A percentile compares a stretch with the other conserved stretches of the same genome.
Conservation (phyloP, 1,140 invertebrate species). For the Ips typographus region DNA sequence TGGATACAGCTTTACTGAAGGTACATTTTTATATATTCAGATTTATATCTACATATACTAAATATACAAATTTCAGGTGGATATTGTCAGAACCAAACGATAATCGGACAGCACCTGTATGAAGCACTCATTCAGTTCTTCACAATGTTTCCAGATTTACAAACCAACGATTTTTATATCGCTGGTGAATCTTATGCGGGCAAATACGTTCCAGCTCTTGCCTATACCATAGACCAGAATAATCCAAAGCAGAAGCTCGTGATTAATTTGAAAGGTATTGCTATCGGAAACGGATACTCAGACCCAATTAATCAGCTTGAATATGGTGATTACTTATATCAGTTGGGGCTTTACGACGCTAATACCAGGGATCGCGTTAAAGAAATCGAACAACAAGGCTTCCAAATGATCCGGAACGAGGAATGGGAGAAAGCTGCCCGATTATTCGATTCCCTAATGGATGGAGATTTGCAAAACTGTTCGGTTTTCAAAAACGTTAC, state of each 20-base stretch:
- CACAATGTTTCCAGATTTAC: conserved; percentile 68
- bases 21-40: too few species aligned
- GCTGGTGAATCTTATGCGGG: conserved; percentile 87
- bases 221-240: conserved; percentile 70
- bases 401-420: conserved; percentile 60
- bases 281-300: conserved; percentile 81
- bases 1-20: conserved; percentile 72
- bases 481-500: conserved; percentile 55
- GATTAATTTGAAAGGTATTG: conserved; percentile 69
- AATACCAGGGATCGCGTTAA: conserved; percentile 60
- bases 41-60: too few species aligned
- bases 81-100: conserved; percentile 66
- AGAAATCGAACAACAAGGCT: conserved; percentile 57
- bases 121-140: conserved; percentile 70
- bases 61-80: conserved; percentile 46
- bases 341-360: conserved; percentile 72
- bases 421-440: conserved; percentile 64
- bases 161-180: conserved; percentile 69
- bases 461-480: conserved; percentile 59
- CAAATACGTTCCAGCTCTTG: conserved; percentile 76
- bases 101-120: conserved; percentile 67
- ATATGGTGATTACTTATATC: conserved; percentile 73
- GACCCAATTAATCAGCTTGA: conserved; percentile 74
- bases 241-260: conserved; percentile 60
- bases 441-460: conserved; percentile 68